Base-by-base conservation (phyloP, 2,888 invertebrate genomes). In the Agrotis ipsilon region DNA sequence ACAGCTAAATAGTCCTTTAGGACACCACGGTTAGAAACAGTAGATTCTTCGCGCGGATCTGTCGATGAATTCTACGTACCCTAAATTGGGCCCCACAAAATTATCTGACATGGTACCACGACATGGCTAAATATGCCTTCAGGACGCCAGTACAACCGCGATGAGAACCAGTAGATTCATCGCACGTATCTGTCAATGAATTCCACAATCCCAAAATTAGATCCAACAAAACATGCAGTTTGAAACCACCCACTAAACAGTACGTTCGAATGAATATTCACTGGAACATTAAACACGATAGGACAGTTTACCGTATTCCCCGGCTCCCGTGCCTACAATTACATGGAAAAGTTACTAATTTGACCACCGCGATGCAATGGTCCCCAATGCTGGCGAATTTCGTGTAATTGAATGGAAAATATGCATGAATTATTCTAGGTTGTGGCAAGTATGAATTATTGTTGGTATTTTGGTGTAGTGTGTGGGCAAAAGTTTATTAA, bases 331-430 rank as follows among this genome's bases (percentile, higher is more conserved):
- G 59, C 59, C 63, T 66, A 52, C 51, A 88, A 90, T 88, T 86
- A 84, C 81, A 86, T 86, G 82, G 79, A 83, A 90, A 90, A 87
- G 86, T 90, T 88, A 83, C 62, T 86, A 87, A 88, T 88, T 87
- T 74, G 75, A 82, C 83, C 83, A 79, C 78, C 64, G 74, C 75
- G 67, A 76, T 77, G 78, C 80, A 68, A 58, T 75, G 68, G 80
- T 80, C 80, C 73, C 86, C 66, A 72, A 78, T 82, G 85, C 76
- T 82, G 62, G 77, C 46, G 68, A 80, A 88, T 79, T 84, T 79
- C 60, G 73, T 77, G 79, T 85, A 86, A 87, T 87, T 86, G 80
- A 87, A 86, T 84, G 83, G 75, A 82, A 79, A 85, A 81, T 83
- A 76, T 78, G 78, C 72, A 78, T 65, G 68, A 75, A 86, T 78